Evolutionary conservation across 2,797 vertebrate species (phyloP), one percentile per base, ranked within the genome.

Genomic region (Coilia nasus): DNA sequence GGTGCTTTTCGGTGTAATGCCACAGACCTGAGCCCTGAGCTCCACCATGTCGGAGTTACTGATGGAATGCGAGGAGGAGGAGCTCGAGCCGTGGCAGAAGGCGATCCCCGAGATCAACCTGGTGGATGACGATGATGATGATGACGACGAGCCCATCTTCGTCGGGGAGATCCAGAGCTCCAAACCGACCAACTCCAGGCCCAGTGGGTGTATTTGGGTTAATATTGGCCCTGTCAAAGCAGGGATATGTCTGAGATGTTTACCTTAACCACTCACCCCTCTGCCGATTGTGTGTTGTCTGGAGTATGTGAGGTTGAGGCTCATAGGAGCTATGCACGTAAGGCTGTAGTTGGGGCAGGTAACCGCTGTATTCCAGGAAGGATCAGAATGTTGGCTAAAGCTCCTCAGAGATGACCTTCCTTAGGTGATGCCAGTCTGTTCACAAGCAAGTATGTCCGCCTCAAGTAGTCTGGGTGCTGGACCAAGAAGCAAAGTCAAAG

Each of bases 51-150:
- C 96, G 84, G 96, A 97, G 91, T 93, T 97, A 81, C 96, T 97
- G 90, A 97, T 97, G 96, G 97, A 97, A 91, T 97, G 97, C 92
- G 96, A 97, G 89, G 97, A 97, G 90, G 97, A 97, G 89, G 96
- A 97, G 86, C 91, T 97, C 81, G 96, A 97, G 90, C 97, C 96
- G 0, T 97, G 96, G 96, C 97, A 97, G 87, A 94, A 93, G 82
- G 95, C 93, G 88, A 88, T 92, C 81, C 96, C 96, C 88, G 96
- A 97, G 90, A 93, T 93, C 86, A 91, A 91, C 88, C 81, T 93
- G 84, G 88, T 95, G 3, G 94, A 95, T 64, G 95, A 96, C 47
- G 93, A 94, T 0, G 96, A 96, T 15, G 96, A 96, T 0, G 95
- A 96, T 7, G 93, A 93, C 6, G 97, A 97, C 83, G 98, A 99